Evolutionary conservation across 2,113 vertebrate species (phyloP).

Genomic region (Kryptolebias marmoratus): DNA sequence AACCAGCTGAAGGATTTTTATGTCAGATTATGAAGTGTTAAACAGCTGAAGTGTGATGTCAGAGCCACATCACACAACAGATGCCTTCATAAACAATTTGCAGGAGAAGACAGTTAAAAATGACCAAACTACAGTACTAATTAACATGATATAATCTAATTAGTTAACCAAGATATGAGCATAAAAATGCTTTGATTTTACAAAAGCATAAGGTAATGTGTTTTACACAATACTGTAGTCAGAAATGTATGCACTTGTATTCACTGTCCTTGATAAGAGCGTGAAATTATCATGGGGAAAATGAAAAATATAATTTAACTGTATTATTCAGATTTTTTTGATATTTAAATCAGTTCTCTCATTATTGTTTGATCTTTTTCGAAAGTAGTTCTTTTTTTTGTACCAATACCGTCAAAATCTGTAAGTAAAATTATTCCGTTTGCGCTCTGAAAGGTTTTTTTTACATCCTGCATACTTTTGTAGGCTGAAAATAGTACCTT

Average conservation of each 20-base stretch:
- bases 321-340: slow-evolving; percentile 40
- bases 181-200: no score
- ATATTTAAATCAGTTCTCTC: slow-evolving; percentile 31
- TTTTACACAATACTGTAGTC: background rate
- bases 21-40: background rate
- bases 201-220: no score
- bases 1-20: background rate
- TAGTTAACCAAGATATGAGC: no score
- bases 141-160: no score
- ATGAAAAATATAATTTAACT: slow-evolving; percentile 8
- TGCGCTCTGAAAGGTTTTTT: background rate
- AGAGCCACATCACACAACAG: background rate
- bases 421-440: slow-evolving; percentile 27
- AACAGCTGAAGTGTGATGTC: background rate
- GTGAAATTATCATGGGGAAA: slow-evolving; percentile 24
- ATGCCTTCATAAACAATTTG: background rate
- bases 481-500: background rate
- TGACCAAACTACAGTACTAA: background rate
- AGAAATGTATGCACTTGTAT: background rate
- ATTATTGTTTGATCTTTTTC: slow-evolving; percentile 41
- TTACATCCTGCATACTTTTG: background rate
- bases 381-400: slow-evolving; percentile 23
- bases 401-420: slow-evolving; percentile 9
- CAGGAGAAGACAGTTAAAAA: background rate
- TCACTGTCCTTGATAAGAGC: slow-evolving; percentile 15